These are phyloP conservation scores for Drosophila insularis DNA, from an alignment of 1,140 invertebrate species.

Conservation along the genomic window DNA sequence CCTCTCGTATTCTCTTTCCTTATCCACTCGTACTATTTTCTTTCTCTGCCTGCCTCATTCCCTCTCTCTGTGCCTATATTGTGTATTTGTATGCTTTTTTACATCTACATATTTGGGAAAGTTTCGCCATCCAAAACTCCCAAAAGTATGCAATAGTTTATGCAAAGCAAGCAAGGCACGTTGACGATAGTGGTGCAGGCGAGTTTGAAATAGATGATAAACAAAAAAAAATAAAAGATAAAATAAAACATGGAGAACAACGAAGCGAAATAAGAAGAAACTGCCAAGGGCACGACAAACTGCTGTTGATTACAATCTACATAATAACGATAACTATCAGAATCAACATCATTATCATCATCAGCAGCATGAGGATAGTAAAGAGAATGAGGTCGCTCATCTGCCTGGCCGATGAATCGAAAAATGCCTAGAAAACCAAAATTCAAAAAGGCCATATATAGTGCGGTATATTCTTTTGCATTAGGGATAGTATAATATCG, in stretches of 20 bases:
- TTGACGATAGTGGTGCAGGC: constrained; percentile 28
- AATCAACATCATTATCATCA: not conserved
- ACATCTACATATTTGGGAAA: constrained; percentile 32
- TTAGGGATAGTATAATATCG: too few relatives aligned
- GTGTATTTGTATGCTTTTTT: not conserved
- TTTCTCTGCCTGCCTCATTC: not conserved
- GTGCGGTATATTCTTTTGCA: too few relatives aligned
- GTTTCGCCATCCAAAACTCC: constrained; percentile 66
- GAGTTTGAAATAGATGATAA: constrained; percentile 19
- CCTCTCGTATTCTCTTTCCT: too few relatives aligned
- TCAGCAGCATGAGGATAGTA: too few relatives aligned
- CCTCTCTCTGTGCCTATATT: not conserved
- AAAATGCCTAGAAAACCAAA: too few relatives aligned
- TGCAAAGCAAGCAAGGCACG: constrained; percentile 59
- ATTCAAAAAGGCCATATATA: too few relatives aligned
- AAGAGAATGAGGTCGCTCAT: too few relatives aligned
- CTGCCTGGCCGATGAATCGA: too few relatives aligned
- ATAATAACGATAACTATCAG: not conserved
- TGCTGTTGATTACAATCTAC: constrained; percentile 40
- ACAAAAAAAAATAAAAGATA: too few relatives aligned
- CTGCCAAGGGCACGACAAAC: constrained; percentile 22
- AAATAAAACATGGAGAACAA: too few relatives aligned
- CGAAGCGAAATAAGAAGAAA: not conserved
- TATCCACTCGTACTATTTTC: too few relatives aligned
- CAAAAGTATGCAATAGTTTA: constrained; percentile 75